Base-by-base conservation (phyloP, 2,888 invertebrate genomes). In the Caenorhabditis panamensis region DNA sequence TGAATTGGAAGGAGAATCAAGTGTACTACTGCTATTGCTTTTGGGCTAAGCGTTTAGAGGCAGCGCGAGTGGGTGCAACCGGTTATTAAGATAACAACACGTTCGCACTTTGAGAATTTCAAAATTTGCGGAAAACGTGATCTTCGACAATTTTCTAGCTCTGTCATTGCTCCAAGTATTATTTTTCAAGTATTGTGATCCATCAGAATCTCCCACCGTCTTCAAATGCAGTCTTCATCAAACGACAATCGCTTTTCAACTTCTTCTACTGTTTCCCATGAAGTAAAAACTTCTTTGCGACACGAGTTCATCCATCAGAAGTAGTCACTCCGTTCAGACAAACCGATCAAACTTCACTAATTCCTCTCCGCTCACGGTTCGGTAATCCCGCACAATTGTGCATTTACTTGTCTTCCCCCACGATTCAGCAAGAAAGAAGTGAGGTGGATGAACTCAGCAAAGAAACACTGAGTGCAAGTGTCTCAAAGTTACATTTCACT, bases 311-410 rank as follows among this genome's bases (percentile, higher is more conserved):
- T 22, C 31, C 28, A 2, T 9, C 9, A n/a, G 1, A 28, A 22
- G 51, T 53, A 20, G 36, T 24, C 36, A 24, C 24, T 49, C 49
- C 31, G 44, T 63, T 31, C 37, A 58, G 56, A 72, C 56, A 4
- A 47, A 36, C 54, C 71, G 72, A 72, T 72, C 72, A 72, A 72
- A 72, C 72, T 56, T 49, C 72, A 63, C 56, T 63, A 59, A 53
- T 69, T 61, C 28, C 13, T 37, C 37, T 28, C 31, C 44, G 11
- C 61, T 71, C 63, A 72, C 56, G 72, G 72, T 63, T 24, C 72
- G 49, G 20, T 63, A 49, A 36, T 41, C 61, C 22, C 31, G 22
- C 53, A 67, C 75, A 75, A 76, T 56, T 62, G 68, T 68, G 47
- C 66, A 62, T 68, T 68, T 67, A 61, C 41, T 47, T 37, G 63